Evolutionary conservation across 2,797 vertebrate genomes (phyloP).

Genomic region (Sebastiscus albofasciatus): DNA sequence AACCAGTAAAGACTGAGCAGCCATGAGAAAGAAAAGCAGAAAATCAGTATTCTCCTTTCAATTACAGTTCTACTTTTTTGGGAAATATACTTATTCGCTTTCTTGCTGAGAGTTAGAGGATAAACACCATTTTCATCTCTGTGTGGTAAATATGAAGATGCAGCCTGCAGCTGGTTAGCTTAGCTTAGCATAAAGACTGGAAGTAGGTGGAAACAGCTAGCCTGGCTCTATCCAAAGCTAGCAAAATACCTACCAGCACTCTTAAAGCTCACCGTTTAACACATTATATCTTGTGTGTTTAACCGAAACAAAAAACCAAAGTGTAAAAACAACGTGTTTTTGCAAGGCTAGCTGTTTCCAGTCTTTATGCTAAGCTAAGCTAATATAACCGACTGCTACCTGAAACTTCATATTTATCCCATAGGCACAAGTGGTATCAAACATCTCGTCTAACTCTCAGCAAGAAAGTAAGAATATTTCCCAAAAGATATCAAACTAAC

Average conservation of each 20-base stretch:
- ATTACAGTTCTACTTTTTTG: not conserved
- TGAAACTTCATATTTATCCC: not conserved
- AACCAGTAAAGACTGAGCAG: constrained; percentile 8
- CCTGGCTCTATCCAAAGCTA: not conserved
- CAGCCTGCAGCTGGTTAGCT: not conserved
- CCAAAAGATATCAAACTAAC: not conserved
- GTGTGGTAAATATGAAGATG: not conserved
- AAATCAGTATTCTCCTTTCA: not conserved
- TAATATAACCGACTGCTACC: not conserved
- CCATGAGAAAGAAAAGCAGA: not conserved
- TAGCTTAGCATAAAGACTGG: constrained; percentile 1
- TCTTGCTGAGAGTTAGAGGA: not conserved
- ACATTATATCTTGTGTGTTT: not conserved
- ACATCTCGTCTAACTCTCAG: not conserved
- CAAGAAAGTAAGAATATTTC: not conserved
- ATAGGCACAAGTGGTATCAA: not conserved
- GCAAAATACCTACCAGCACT: not conserved
- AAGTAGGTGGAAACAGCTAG: not conserved
- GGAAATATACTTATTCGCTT: not conserved
- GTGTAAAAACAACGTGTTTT: not conserved
- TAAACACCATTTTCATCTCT: not conserved
- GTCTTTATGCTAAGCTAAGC: not conserved
- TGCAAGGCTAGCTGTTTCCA: not conserved
- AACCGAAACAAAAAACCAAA: not conserved
- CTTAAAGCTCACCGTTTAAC: not conserved